Evolutionary conservation across 2,888 invertebrate species (phyloP), one percentile per base, ranked within the genome.

Genomic region (Lymantria monacha): DNA sequence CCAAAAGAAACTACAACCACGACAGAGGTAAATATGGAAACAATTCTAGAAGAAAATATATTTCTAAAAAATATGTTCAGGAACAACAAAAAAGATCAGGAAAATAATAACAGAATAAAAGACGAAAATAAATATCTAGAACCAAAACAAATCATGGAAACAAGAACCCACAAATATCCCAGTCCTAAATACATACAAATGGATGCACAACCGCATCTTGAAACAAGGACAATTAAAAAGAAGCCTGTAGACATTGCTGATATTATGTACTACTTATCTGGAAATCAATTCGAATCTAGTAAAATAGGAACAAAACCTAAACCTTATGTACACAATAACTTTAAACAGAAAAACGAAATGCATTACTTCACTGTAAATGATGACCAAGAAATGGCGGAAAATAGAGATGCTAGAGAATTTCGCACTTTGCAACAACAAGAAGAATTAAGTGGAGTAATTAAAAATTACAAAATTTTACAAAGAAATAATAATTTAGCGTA

Each of bases 401-500:
- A 66, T 14, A 64, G 60, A 38, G 66, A 60, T 41, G 61, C 57
- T n/a, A 73, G 75, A 54, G 66, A 71, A 50, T 68, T 70, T 45
- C 73, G 70, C 47, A 65, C 66, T 30, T 72, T 73, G 46, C 76
- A 83, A 40, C 76, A 79, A 42, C 76, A 79, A 49, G 80, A 82
- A 50, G 87, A 87, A 69, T 62, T 87, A 43, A 74, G 78, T 9
- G 88, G 89, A 8, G 74, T 80, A 14, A 84, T 90, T 15, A 91
- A 85, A 71, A 91, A 88, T 63, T 91, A 91, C 53, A 91, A 91
- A 74, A 81, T 88, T 14, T 68, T 91, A 55, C 87, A 88, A 60
- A 74, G 90, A 46, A 86, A 85, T 56, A 80, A 80, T 52, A 78
- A 73, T 55, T 65, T 66, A 37, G 73, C 72, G 30, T 79, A 72